Evolutionary conservation across 1,140 invertebrate species (phyloP), one percentile per base, ranked within the genome.

Genomic region (Drosophila sechellia): DNA sequence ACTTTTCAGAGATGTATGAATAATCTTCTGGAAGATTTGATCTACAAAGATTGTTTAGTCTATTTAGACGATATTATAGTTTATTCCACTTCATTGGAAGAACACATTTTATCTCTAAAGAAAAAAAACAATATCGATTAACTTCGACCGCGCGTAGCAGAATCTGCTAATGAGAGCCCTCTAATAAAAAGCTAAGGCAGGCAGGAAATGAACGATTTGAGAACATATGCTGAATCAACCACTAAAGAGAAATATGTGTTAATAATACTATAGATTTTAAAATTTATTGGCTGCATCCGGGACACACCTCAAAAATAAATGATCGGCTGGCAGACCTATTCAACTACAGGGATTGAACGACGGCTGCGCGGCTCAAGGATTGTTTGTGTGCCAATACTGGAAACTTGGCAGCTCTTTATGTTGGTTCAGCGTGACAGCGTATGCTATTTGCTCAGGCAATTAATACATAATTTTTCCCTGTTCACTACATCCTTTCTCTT

Each of bases 361-460:
- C 17, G 17, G 17, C 17, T 17, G 17, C 17, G 17, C 17, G 17
- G 17, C 17, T 17, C 17, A 17, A 17, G 27, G 42, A n/a, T 15
- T 40, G 48, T 0, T 50, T 17, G 0, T 50, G 49, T 17, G 15
- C 15, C 27, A 1, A 27, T 12, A 50, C 49, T 13, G 20, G 20
- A n/a, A 40, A 55, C 34, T 25, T 39, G 35, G 10, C 13, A 55
- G 37, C 20, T 40, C n/a, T 27, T 22, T 8, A 4, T 40, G 22
- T 13, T 55, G 35, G 53, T 55, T 37, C 37, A 55, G 20, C 53
- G 35, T 4, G 37, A 42, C 10, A 37, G 17, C 4, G 12, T 15
- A 39, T 54, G 52, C 6, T 20, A 54, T 35, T 39, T 54, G 22
- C 35, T 55, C 8, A 55, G 27, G 20, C 22, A 40, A 40, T 27